Evolutionary conservation across 2,113 vertebrate species (phyloP), one percentile per base, ranked within the genome.

Genomic region (Amazona guildingii): DNA sequence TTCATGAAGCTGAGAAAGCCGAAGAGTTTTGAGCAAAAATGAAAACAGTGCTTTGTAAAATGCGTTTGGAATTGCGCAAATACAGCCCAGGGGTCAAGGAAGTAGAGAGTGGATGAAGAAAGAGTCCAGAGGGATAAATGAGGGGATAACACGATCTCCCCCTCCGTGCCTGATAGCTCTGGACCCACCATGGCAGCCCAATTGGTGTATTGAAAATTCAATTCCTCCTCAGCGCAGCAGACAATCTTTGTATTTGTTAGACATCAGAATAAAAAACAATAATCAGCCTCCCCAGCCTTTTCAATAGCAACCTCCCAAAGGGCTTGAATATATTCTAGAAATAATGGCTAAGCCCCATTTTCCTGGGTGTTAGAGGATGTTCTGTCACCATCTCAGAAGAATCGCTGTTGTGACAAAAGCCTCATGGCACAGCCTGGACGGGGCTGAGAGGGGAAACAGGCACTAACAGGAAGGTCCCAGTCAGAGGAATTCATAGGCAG

Each of bases 241-340:
- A 79, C 23, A 48, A 85, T 48, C 92, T 93, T 90, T 88, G 78
- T 94, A 91, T 94, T 94, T 83, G 85, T 87, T 88, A 97, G 89
- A 68, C 78, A 91, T 84, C 84, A 78, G 82, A 94, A 96, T 83
- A 23, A 90, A 79, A 96, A 95, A 82, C 0, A 1, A 88, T 94
- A 96, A 94, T 90, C 86, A 84, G 74, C 55, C 73, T 90, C 92
- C 72, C 54, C 61, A 43, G 94, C 66, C 88, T 96, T 97, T 95
- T 97, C 96, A 96, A 97, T 96, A 95, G 97, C 89, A 87, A 79
- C 54, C 44, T 97, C 96, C 96, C 97, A 94, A 94, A 94, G 96
- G 95, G 55, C 74, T 94, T 94, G 80, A 96, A 87, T 94, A 93
- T 88, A 91, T 87, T 94, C 95, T 90, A 94, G 94, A 95, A 97